Evolutionary conservation across 2,797 vertebrate species (phyloP).

Genomic region (Sebastes reedi): DNA sequence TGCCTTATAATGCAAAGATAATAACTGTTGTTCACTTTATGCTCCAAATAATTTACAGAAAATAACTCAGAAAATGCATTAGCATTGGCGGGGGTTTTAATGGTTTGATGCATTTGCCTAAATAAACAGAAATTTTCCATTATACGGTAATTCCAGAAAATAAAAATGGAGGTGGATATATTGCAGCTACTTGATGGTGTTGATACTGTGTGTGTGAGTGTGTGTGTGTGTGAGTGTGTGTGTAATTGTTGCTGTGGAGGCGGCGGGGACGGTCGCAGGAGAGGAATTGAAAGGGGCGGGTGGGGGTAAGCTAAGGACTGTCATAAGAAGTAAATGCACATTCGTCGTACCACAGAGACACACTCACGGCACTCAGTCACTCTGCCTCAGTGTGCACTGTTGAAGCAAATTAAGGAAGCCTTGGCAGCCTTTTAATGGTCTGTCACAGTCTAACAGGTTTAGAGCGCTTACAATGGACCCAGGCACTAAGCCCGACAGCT

Average conservation of each 20-base stretch:
- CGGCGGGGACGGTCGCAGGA: not conserved
- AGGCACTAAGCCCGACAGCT: constrained; percentile 82
- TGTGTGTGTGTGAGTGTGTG: not conserved
- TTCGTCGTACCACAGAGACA: constrained; percentile 41
- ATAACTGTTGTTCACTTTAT: constrained; percentile 50
- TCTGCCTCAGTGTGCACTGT: constrained; percentile 70
- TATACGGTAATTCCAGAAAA: constrained; percentile 20
- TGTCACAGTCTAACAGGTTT: constrained; percentile 85
- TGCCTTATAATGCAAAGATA: constrained; percentile 39
- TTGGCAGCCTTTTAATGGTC: constrained; percentile 85
- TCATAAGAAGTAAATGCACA: constrained; percentile 53
- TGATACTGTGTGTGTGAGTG: not conserved
- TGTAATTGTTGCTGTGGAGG: not conserved
- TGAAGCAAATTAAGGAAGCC: constrained; percentile 77
- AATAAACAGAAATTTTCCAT: constrained; percentile 43
- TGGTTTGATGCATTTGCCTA: constrained; percentile 47
- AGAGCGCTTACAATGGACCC: constrained; percentile 83
- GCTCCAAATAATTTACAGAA: constrained; percentile 44
- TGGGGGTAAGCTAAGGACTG: constrained; percentile 14
- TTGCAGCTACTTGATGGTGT: not conserved
- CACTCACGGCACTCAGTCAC: constrained; percentile 57
- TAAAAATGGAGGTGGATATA: constrained; percentile 8
- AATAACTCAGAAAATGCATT: constrained; percentile 37
- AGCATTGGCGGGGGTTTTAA: constrained; percentile 47
- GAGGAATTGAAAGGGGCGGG: not conserved